phyloP scores from a whole-genome alignment of 2,113 vertebrate genomes.

The Anguilla rostrata region DNA sequence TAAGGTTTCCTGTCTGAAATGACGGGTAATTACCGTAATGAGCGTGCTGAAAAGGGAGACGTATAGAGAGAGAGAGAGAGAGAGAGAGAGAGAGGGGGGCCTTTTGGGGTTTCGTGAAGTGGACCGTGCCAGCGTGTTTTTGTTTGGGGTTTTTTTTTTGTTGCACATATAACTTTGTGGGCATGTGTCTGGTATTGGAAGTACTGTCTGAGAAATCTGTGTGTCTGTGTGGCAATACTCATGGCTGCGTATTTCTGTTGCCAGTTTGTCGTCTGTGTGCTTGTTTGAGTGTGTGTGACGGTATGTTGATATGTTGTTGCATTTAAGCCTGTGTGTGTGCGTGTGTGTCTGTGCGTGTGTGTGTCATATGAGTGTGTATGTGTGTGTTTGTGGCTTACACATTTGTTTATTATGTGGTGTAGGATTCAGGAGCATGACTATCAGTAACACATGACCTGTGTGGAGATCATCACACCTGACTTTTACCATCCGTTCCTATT shows the following conservation, averaged over 20 bases:
- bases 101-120: slow-evolving; percentile 19
- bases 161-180: neutral
- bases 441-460: neutral
- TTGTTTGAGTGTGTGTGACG: neutral
- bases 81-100: neutral
- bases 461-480: neutral
- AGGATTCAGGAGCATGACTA: neutral
- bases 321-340: neutral
- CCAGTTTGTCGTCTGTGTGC: neutral
- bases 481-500: neutral
- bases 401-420: too few relatives aligned
- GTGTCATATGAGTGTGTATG: neutral
- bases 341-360: neutral
- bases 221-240: neutral
- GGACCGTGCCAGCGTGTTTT: slow-evolving; percentile 30
- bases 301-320: neutral
- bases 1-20: slow-evolving; percentile 55
- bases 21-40: slow-evolving; percentile 53
- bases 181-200: neutral
- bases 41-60: slow-evolving; percentile 38
- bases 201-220: neutral
- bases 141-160: slow-evolving; percentile 11
- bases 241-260: neutral
- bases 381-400: neutral
- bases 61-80: too few relatives aligned